Conservation (phyloP, 2,797 vertebrate species). For the Sciurus vulgaris region DNA sequence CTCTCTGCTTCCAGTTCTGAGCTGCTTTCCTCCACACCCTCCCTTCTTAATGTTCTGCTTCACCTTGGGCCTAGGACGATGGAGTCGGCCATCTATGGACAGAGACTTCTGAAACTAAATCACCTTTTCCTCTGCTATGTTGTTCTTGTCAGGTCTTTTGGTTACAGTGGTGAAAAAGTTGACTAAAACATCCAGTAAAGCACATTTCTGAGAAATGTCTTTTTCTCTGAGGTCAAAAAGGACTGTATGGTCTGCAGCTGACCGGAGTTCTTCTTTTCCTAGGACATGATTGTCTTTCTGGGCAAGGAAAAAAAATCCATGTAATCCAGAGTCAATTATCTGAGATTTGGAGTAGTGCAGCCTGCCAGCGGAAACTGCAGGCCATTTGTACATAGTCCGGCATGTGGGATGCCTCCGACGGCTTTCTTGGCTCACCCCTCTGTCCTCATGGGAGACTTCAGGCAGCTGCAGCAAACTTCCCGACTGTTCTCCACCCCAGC, state of each 20-base stretch:
- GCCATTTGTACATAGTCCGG: neutral
- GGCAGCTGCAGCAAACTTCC: conserved; percentile 29
- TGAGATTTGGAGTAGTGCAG: conserved; percentile 5
- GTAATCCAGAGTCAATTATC: conserved; percentile 66
- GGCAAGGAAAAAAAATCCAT: neutral
- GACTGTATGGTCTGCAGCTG: conserved; percentile 59
- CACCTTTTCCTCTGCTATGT: too few relatives aligned
- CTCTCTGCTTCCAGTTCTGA: too few relatives aligned
- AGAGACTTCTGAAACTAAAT: too few relatives aligned
- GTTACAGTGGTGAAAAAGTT: too few relatives aligned
- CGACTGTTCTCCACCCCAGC: neutral
- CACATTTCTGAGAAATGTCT: conserved; percentile 66
- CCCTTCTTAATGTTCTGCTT: too few relatives aligned
- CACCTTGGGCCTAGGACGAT: too few relatives aligned
- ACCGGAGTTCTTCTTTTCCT: neutral
- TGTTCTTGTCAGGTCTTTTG: too few relatives aligned
- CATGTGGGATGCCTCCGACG: neutral
- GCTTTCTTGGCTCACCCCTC: conserved; percentile 1
- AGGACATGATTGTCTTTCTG: conserved; percentile 49
- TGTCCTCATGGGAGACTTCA: neutral
- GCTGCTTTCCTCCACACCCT: too few relatives aligned
- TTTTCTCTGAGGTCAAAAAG: conserved; percentile 46
- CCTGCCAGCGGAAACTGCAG: conserved; percentile 7
- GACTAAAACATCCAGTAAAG: neutral
- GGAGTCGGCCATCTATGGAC: too few relatives aligned